Base-by-base conservation (phyloP, 2,888 invertebrate genomes). In the Lasioglossum morio region DNA sequence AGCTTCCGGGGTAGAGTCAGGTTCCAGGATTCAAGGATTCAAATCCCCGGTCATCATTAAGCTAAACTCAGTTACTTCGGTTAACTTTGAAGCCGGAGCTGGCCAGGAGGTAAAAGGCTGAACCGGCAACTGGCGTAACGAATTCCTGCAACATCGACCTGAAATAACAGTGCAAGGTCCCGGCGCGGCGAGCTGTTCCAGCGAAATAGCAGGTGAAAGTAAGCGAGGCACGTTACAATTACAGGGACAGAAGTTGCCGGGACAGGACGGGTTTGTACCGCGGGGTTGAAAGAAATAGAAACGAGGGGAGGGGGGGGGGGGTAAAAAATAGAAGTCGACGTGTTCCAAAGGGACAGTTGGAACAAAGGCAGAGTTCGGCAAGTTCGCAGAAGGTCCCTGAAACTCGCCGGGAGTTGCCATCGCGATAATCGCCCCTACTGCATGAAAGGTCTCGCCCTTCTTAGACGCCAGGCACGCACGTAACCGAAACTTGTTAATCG, bases 201-300 rank as follows among this genome's bases (percentile, higher is more conserved):
- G 16, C 37, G 60, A 53, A 82, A 79, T 63, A 72, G 40, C 79
- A 66, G 48, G 63, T 30, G 53, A 73, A 19, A 66, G 53, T 79
- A 66, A 70, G 34, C 27, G 70, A 12, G 30, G 60, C 60, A 46
- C 79, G 79, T 79, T 79, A 30, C 53, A 79, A 79, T 79, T 78
- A 78, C 23, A 82, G 19, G 19, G 34, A 30, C 34, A 8, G 37
- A 63, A 63, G 79, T 72, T 27, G 60, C 37, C 14, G 4, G 34
- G n/a, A 70, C n/a, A 14, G n/a, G n/a, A 14, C 4, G 40, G 2
- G 0, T 0, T 19, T 14, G 34, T 14, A n/a, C 7, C 46, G 10
- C 4, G 77, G 30, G 43, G 63, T 30, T 4, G 63, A 14, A 66
- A 30, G 30, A 14, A n/a, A 12, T 46, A 30, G 60, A 14, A 30